Conservation (phyloP, 1,140 invertebrate species). For the Uloborus diversus region DNA sequence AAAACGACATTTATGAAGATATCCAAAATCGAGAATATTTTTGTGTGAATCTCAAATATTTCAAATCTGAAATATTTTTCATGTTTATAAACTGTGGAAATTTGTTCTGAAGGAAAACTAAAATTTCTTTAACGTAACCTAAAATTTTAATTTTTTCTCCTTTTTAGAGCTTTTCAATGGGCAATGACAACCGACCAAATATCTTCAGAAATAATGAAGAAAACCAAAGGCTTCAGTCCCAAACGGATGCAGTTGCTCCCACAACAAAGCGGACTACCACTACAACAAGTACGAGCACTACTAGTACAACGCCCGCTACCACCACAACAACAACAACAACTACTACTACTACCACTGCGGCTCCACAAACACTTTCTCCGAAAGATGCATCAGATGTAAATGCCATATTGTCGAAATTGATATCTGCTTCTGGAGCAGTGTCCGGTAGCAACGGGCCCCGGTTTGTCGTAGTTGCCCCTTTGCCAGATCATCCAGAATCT, state of each 20-base stretch:
- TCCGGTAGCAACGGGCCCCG: conserved; percentile 28
- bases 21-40: no score
- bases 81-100: no score
- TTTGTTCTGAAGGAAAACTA: no score
- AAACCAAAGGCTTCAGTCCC: neutral
- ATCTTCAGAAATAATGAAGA: conserved; percentile 32
- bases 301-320: neutral
- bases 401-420: conserved; percentile 41
- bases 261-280: neutral
- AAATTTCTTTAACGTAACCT: no score
- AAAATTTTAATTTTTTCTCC: no score
- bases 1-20: no score
- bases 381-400: conserved; percentile 36
- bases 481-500: conserved; percentile 24
- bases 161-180: conserved; percentile 26
- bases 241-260: neutral
- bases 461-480: conserved; percentile 45
- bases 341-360: conserved; percentile 8
- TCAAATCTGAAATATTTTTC: no score
- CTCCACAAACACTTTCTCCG: neutral
- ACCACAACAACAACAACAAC: neutral
- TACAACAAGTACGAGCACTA: neutral
- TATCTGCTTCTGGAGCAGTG: conserved; percentile 45
- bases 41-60: no score
- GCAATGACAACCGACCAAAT: neutral